Base-by-base conservation (phyloP, 2,888 invertebrate genomes). In the Erebia aethiops region DNA sequence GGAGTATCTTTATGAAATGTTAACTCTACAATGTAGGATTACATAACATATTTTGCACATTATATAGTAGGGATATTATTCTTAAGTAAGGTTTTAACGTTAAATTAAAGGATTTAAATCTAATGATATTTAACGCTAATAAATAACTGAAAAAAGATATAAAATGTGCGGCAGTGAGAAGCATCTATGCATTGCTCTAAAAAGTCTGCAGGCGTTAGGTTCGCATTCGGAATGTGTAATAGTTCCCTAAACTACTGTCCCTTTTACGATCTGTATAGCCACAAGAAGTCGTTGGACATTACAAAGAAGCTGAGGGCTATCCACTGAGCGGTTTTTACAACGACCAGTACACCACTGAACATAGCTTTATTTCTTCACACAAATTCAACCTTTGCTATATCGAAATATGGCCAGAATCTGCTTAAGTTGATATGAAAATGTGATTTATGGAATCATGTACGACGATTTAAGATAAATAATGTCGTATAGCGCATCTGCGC, bases 301-400 rank as follows among this genome's bases (percentile, higher is more conserved):
- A 69, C 72, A 69, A 74, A 72, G 62, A 74, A 74, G 70, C 67
- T 63, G 60, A 71, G 69, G 69, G 69, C 72, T 67, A 71, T 70
- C 71, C 64, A 49, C 69, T 58, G 66, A 69, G 64, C 51, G 65
- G 65, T 74, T 70, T 72, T 71, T 67, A 71, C 63, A 66, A 46
- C 66, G 67, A 63, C 62, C 21, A 43, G 56, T 56, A 63, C 52
- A 65, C 21, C 16, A 14, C 16, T 35, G 14, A 60, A 49, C 21
- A 14, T 11, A 2, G 16, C 9, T 5, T 52, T 51, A 46, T 54
- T 26, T 8, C 16, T 51, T 43, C 58, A 51, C 4, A 18, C 46
- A 26, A 65, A 46, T 41, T 56, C 57, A 58, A 18, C 46, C 46
- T 46, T 52, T 71, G 65, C 5, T 0, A 1, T 1, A 49, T n/a